Conservation (phyloP, 1,140 invertebrate species). For the Homalodisca vitripennis region DNA sequence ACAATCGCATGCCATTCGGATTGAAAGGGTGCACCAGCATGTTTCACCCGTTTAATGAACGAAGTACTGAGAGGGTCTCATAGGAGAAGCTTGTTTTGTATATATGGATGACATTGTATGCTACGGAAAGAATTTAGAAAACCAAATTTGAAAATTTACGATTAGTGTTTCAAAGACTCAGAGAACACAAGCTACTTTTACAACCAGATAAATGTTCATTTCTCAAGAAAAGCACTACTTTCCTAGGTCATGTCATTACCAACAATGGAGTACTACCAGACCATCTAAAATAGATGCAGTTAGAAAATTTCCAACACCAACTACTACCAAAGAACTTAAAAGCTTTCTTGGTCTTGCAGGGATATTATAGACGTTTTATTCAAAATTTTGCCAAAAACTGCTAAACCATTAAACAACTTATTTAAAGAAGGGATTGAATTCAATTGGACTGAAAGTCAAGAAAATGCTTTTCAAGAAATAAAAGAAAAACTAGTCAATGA, state of each 20-base stretch:
- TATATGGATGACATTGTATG: conserved; percentile 52
- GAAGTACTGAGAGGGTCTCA: conserved; percentile 43
- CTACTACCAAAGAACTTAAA: conserved; percentile 47
- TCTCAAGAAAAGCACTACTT: conserved; percentile 47
- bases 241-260: conserved; percentile 49
- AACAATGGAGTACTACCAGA: conserved; percentile 48
- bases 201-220: conserved; percentile 53
- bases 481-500: not conserved
- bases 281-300: conserved; percentile 47
- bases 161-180: conserved; percentile 47
- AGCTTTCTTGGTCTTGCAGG: conserved; percentile 49
- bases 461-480: not conserved
- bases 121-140: conserved; percentile 43
- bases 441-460: not conserved
- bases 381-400: conserved; percentile 43
- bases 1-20: conserved; percentile 37
- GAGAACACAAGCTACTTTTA: conserved; percentile 47
- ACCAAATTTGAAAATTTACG: conserved; percentile 43
- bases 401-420: conserved; percentile 45
- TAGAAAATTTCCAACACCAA: conserved; percentile 47
- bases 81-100: conserved; percentile 43
- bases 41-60: conserved; percentile 43
- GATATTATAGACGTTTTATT: conserved; percentile 50
- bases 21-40: conserved; percentile 31
- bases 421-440: conserved; percentile 42